A percentile compares a stretch with the other conserved stretches of the same genome.
Conservation (phyloP, 1,140 invertebrate genomes). For the Oncopodura yosiiana region DNA sequence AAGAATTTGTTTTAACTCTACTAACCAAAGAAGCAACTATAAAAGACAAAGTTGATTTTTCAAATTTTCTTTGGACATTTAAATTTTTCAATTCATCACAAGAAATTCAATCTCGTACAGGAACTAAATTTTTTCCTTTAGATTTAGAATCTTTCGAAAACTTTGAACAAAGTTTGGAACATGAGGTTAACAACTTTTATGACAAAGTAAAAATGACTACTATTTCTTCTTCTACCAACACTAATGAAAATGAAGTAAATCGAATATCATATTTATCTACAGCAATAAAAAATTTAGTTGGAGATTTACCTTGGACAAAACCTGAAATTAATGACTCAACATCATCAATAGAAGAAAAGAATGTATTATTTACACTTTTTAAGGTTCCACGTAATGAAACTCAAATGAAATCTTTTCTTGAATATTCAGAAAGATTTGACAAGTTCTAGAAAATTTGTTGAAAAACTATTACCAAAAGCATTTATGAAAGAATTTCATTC, state of each 20-base stretch:
- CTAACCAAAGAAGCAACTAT: slow-evolving; percentile 11
- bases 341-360: neutral
- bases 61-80: slow-evolving; percentile 10
- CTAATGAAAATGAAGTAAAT: neutral
- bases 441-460: slow-evolving; percentile 6
- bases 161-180: slow-evolving; percentile 6
- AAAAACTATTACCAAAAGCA: slow-evolving; percentile 9
- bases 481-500: slow-evolving; percentile 17
- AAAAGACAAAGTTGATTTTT: slow-evolving; percentile 10
- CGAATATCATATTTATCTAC: slow-evolving; percentile 2
- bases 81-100: slow-evolving; percentile 19
- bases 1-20: slow-evolving; percentile 14
- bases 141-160: slow-evolving; percentile 5
- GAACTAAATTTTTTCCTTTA: slow-evolving; percentile 8
- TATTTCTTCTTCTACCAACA: no score
- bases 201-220: no score
- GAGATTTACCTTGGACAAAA: slow-evolving; percentile 13
- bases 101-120: slow-evolving; percentile 4
- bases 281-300: slow-evolving; percentile 12
- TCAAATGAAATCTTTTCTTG: neutral
- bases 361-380: slow-evolving; percentile 4
- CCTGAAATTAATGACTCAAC: neutral
- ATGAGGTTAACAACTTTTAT: neutral
- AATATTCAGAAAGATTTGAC: slow-evolving; percentile 1
- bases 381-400: slow-evolving; percentile 14